These are phyloP conservation scores for Bufo gargarizans DNA, from an alignment of 2,113 vertebrate genomes.

Conservation along the genomic window DNA sequence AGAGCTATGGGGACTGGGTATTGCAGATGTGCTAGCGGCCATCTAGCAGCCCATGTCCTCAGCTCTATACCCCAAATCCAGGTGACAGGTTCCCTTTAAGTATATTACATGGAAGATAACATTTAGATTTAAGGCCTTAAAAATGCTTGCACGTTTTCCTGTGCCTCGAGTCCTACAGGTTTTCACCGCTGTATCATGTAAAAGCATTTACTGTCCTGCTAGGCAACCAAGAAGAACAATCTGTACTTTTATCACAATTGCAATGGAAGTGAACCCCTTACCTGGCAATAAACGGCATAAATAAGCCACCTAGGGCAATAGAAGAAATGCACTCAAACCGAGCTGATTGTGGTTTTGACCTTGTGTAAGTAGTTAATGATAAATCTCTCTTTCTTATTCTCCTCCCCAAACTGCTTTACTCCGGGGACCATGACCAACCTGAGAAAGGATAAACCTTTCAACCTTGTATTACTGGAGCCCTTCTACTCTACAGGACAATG, in stretches of 20 bases:
- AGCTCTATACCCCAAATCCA: too few species aligned
- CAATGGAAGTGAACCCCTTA: constrained; percentile 17
- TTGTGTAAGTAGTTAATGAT: constrained; percentile 55
- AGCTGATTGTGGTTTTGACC: constrained; percentile 47
- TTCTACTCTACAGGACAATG: not conserved
- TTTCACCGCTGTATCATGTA: constrained; percentile 38
- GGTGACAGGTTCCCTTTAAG: too few species aligned
- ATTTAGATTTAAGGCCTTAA: not conserved
- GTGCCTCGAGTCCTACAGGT: not conserved
- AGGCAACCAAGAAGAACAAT: constrained; percentile 36
- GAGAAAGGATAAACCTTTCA: constrained; percentile 1
- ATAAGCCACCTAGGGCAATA: constrained; percentile 42
- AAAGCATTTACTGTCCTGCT: constrained; percentile 43
- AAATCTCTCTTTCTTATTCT: constrained; percentile 35
- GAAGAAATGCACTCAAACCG: constrained; percentile 21
- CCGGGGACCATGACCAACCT: constrained; percentile 36
- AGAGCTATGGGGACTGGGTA: too few species aligned
- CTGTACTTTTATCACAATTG: constrained; percentile 41
- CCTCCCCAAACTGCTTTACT: constrained; percentile 34
- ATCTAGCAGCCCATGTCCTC: too few species aligned
- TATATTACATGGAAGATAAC: too few species aligned
- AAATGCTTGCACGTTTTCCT: not conserved
- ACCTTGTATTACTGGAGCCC: not conserved
- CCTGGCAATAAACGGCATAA: constrained; percentile 48
- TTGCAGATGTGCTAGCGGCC: too few species aligned